These are phyloP conservation scores for Taurulus bubalis DNA, from an alignment of 2,113 vertebrate species.

Conservation along the genomic window DNA sequence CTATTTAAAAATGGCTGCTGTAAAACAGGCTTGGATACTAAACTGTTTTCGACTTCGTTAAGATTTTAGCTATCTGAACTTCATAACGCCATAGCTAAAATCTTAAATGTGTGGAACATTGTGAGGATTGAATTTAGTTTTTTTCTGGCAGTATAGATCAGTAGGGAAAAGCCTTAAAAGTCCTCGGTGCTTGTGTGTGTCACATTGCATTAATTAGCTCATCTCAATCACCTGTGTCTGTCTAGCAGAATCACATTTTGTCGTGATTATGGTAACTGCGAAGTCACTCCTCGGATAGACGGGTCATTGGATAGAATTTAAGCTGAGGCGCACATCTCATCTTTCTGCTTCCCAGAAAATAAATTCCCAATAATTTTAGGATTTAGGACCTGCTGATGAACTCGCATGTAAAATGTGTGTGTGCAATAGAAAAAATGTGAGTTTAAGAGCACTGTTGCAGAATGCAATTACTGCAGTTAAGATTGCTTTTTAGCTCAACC, in stretches of 20 bases:
- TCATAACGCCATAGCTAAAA: too few relatives aligned
- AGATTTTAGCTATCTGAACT: too few relatives aligned
- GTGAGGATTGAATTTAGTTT: background rate
- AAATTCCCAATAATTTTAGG: background rate
- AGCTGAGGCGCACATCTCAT: background rate
- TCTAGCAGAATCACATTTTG: background rate
- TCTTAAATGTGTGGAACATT: background rate
- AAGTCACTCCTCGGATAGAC: background rate
- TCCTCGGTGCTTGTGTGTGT: background rate
- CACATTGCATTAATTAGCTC: background rate
- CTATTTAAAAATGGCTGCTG: too few relatives aligned
- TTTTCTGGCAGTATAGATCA: background rate
- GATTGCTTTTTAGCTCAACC: background rate
- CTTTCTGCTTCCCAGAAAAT: background rate
- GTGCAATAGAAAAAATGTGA: background rate
- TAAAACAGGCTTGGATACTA: too few relatives aligned
- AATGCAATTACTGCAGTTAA: background rate
- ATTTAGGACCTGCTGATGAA: background rate
- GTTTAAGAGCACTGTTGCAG: too few relatives aligned
- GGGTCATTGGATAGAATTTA: background rate
- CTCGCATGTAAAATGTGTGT: background rate
- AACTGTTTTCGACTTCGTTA: too few relatives aligned
- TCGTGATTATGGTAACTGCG: background rate
- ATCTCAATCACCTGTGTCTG: background rate
- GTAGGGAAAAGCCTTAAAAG: background rate